phyloP scores from a whole-genome alignment of 2,113 vertebrate species.

The Pitta sordida region DNA sequence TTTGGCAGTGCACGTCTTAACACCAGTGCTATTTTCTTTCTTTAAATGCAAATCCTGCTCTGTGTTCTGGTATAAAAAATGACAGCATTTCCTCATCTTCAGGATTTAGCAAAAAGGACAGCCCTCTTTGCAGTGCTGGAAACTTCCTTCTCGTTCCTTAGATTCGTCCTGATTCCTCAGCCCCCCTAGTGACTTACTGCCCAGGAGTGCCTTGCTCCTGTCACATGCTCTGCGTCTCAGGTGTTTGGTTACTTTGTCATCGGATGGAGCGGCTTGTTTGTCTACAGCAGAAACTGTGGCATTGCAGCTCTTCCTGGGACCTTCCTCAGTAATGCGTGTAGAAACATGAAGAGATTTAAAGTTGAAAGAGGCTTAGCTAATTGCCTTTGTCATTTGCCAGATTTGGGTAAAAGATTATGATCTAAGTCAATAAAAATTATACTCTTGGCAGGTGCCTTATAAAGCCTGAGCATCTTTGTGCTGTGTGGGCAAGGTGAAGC shows the following conservation, averaged over 20 bases:
- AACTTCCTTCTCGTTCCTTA: neutral
- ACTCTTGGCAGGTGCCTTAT: neutral
- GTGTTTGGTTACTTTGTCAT: neutral
- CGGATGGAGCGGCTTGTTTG: neutral
- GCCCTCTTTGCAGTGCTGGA: neutral
- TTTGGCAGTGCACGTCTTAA: neutral
- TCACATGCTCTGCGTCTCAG: neutral
- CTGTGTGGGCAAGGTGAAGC: neutral
- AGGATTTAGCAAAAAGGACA: neutral
- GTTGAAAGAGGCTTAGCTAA: neutral
- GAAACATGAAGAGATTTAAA: neutral
- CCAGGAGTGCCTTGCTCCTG: neutral
- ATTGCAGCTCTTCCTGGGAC: neutral
- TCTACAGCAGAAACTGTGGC: neutral
- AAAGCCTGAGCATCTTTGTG: neutral
- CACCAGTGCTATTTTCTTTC: neutral
- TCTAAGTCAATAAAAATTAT: neutral
- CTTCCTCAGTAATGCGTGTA: neutral
- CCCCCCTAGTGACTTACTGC: neutral
- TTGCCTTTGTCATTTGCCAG: neutral
- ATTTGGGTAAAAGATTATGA: neutral
- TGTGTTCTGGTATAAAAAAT: neutral
- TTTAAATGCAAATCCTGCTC: neutral
- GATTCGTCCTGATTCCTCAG: neutral
- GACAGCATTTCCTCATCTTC: neutral